Evolutionary conservation across 1,140 invertebrate species (phyloP).

Genomic region (Zaprionus nigranus): DNA sequence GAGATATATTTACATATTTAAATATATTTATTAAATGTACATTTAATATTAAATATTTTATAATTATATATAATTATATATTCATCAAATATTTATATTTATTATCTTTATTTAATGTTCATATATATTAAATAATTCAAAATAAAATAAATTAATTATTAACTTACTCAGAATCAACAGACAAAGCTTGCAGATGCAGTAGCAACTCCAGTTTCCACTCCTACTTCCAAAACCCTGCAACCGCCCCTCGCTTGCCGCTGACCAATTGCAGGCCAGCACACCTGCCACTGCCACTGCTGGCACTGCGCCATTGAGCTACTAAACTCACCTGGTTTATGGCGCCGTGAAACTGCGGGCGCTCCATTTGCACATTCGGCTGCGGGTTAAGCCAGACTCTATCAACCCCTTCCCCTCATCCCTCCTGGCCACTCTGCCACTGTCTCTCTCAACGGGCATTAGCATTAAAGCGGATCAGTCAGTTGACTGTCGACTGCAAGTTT

Average conservation of each 20-base stretch:
- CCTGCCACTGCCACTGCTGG: slow-evolving; percentile 38
- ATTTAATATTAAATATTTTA: too few species aligned
- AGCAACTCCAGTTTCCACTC: too few species aligned
- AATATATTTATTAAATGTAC: too few species aligned
- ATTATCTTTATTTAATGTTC: too few species aligned
- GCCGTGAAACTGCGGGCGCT: slow-evolving; percentile 74
- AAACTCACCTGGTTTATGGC: slow-evolving; percentile 77
- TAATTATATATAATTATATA: too few species aligned
- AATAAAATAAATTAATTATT: too few species aligned
- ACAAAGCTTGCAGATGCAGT: too few species aligned
- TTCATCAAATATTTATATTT: too few species aligned
- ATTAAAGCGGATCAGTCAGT: slow-evolving; percentile 66
- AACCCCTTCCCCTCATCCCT: slow-evolving; percentile 1
- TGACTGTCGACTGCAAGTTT: slow-evolving; percentile 51
- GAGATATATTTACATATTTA: too few species aligned
- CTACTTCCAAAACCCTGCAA: slow-evolving; percentile 3
- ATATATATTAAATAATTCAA: too few species aligned
- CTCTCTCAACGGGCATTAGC: slow-evolving; percentile 54
- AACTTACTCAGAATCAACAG: too few species aligned
- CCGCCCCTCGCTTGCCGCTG: slow-evolving; percentile 19
- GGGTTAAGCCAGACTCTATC: slow-evolving; percentile 43
- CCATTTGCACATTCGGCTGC: slow-evolving; percentile 50
- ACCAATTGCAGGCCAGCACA: slow-evolving; percentile 44
- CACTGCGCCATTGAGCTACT: slow-evolving; percentile 59
- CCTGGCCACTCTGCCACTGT: not conserved